Conservation (phyloP, 1,140 invertebrate species). For the Tetramorium alpestre region DNA sequence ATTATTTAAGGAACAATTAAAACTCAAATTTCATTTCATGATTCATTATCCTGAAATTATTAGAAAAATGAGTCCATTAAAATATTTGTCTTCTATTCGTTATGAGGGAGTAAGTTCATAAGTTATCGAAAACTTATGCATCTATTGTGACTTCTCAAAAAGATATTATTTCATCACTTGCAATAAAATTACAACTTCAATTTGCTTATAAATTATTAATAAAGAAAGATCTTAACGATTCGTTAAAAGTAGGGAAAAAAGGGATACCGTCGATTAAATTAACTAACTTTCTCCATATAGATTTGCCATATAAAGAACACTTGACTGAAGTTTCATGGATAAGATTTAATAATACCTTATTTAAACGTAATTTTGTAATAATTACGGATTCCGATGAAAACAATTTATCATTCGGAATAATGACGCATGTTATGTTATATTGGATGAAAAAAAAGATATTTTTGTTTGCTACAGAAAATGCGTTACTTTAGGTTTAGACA, state of each 20-base stretch:
- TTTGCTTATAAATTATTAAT: not conserved
- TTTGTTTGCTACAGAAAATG: slow-evolving; percentile 21
- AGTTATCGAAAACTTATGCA: not conserved
- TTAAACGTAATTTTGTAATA: not conserved
- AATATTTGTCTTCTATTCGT: slow-evolving; percentile 9
- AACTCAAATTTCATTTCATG: not conserved
- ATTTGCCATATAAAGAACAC: not conserved
- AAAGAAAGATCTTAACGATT: not conserved
- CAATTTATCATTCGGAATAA: slow-evolving; percentile 10
- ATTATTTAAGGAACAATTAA: not conserved
- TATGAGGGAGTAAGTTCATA: not conserved
- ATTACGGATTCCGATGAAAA: not conserved
- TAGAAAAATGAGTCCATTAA: not conserved
- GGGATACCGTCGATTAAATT: not conserved
- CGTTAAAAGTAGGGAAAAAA: not conserved
- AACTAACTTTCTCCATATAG: not conserved
- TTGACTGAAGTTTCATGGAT: not conserved
- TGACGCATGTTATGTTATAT: not conserved
- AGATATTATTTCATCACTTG: not conserved
- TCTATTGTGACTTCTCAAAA: not conserved
- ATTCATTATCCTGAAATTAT: not conserved
- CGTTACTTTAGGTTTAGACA: not conserved
- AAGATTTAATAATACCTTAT: not conserved
- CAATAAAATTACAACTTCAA: not conserved
- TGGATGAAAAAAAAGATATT: slow-evolving; percentile 2